Base-by-base conservation (phyloP, 2,113 vertebrate species). In the Amblyornis subalaris region DNA sequence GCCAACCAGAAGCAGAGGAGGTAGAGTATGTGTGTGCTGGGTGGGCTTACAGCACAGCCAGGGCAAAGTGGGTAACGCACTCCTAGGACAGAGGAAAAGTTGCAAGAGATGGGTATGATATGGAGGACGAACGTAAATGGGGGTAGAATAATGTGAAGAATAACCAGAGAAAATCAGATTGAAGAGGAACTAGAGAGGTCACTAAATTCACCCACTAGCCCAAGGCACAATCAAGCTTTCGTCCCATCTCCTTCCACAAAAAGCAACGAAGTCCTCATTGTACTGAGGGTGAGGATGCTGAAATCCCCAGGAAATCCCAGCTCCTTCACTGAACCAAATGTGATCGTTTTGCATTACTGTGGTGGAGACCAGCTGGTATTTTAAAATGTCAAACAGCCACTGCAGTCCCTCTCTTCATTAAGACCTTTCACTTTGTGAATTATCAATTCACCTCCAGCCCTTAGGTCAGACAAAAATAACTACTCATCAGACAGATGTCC, bases 381-480 rank as follows among this genome's bases (percentile, higher is more conserved):
- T 94, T 61, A 80, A 88, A 94, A 90, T 71, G 42, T 77, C 83
- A 80, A 61, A 47, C 9, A 92, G 21, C 31, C 53, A 28, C 31
- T 55, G 23, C 40, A 83, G n/a, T 67, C 18, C 9, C 6, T 60
- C 12, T 55, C 67, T 86, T 83, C 55, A 78, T 92, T 84, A 89
- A 90, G 88, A 92, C 24, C 51, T 89, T 91, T 90, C 51, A 57
- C 35, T 58, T 72, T 57, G 42, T 74, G 67, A 91, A 69, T 91
- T 93, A 82, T 12, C 77, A 60, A 23, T 95, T 89, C 62, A 72
- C 23, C 77, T 58, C 12, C 35, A 88, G 50, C 62, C 36, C 42
- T 0, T 5, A 88, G 74, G 75, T 91, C 91, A 91, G 78, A 48
- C 22, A 85, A 82, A 71, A 64, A 69, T 66, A 87, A 40, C 45